A percentile compares a stretch with the other conserved stretches of the same genome.
Evolutionary conservation across 1,140 invertebrate genomes (phyloP).

Genomic region (Drosophila pectinifera): DNA sequence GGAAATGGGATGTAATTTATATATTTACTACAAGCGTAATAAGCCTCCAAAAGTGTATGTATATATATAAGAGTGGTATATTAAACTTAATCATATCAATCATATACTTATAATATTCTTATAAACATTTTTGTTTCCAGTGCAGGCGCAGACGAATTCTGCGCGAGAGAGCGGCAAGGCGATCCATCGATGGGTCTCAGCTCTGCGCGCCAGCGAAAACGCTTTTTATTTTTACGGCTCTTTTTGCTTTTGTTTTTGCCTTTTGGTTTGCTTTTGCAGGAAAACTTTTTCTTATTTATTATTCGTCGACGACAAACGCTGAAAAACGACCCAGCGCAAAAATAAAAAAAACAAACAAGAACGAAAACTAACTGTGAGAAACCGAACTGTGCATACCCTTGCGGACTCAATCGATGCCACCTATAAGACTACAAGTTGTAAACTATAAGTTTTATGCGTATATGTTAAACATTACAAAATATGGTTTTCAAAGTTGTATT

Average conservation of each 20-base stretch:
- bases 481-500: no score
- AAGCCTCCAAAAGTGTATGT: no score
- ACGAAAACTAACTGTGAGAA: neutral
- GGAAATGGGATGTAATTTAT: no score
- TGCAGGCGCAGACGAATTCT: conserved; percentile 12
- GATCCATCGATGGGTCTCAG: conserved; percentile 33
- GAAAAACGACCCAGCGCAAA: conserved; percentile 66
- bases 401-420: no score
- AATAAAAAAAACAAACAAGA: conserved; percentile 27
- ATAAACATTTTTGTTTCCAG: conserved; percentile 11
- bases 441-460: no score
- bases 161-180: conserved; percentile 12
- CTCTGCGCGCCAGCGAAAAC: conserved; percentile 69
- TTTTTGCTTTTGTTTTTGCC: conserved; percentile 26
- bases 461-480: no score
- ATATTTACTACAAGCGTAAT: no score
- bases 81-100: no score
- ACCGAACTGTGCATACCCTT: neutral
- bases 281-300: conserved; percentile 84
- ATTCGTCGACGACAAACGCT: conserved; percentile 79
- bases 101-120: no score
- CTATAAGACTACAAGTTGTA: no score
- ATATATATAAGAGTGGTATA: no score
- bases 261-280: conserved; percentile 70
- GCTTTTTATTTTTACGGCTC: conserved; percentile 65